Conservation (phyloP, 2,113 vertebrate genomes). For the Lasiurus borealis region DNA sequence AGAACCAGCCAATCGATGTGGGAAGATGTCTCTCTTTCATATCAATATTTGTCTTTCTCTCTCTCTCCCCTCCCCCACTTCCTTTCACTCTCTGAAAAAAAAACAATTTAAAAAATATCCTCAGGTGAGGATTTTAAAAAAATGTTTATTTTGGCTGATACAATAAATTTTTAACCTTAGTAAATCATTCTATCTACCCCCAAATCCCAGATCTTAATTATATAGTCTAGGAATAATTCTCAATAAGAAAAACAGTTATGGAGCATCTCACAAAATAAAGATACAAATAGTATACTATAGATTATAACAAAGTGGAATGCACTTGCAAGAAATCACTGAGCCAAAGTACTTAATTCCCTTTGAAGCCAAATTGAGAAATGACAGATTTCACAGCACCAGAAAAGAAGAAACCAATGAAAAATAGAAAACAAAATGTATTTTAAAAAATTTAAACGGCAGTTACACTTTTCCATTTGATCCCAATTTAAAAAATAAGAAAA, state of each 20-base stretch:
- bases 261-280: constrained; percentile 54
- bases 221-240: constrained; percentile 34
- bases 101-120: not conserved
- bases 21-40: not conserved
- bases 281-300: constrained; percentile 32
- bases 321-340: constrained; percentile 61
- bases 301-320: constrained; percentile 68
- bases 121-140: not conserved
- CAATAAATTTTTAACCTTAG: constrained; percentile 68
- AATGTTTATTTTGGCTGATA: constrained; percentile 81
- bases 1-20: not conserved
- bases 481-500: constrained; percentile 47
- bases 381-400: constrained; percentile 56
- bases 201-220: constrained; percentile 38
- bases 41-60: not conserved
- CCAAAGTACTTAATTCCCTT: constrained; percentile 54
- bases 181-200: constrained; percentile 55
- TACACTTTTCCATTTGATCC: constrained; percentile 47
- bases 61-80: not conserved
- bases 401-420: constrained; percentile 68
- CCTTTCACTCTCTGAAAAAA: not conserved
- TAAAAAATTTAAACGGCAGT: constrained; percentile 34
- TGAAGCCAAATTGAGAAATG: constrained; percentile 51
- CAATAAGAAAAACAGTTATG: constrained; percentile 52
- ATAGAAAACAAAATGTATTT: constrained; percentile 58